Evolutionary conservation across 2,797 vertebrate species (phyloP).

Genomic region (Sylvilagus floridanus): DNA sequence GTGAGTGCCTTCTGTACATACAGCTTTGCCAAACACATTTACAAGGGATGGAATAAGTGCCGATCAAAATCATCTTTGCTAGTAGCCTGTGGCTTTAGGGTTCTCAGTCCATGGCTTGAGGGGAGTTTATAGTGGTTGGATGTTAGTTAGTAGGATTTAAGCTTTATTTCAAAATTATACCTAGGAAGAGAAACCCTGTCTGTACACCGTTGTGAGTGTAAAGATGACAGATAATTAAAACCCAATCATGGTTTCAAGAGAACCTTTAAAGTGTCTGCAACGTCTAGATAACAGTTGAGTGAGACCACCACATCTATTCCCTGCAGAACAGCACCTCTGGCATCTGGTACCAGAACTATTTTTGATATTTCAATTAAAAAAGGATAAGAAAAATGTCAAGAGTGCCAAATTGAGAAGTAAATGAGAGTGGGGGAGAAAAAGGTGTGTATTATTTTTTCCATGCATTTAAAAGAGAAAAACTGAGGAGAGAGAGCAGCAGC

Average conservation of each 20-base stretch:
- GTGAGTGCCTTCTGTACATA: neutral
- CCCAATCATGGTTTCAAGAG: neutral
- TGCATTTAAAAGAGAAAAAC: neutral
- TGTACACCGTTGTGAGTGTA: neutral
- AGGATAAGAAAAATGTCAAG: neutral
- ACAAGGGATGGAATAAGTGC: neutral
- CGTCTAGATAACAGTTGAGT: neutral
- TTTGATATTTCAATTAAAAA: neutral
- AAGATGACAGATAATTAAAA: neutral
- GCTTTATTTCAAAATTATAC: constrained; percentile 8
- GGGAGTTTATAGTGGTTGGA: neutral
- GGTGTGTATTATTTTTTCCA: neutral
- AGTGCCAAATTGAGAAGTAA: neutral
- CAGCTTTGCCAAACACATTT: neutral
- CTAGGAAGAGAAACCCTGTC: neutral
- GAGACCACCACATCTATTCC: neutral
- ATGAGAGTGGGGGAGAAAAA: neutral
- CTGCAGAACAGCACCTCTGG: neutral
- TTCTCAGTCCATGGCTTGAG: neutral
- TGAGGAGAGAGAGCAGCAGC: neutral
- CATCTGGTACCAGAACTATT: neutral
- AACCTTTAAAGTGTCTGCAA: neutral
- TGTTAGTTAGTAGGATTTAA: neutral
- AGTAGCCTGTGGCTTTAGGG: neutral
- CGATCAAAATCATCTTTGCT: neutral